A percentile compares a stretch with the other conserved stretches of the same genome.
Evolutionary conservation across 2,113 vertebrate species (phyloP).

Genomic region (Tragelaphus scriptus): DNA sequence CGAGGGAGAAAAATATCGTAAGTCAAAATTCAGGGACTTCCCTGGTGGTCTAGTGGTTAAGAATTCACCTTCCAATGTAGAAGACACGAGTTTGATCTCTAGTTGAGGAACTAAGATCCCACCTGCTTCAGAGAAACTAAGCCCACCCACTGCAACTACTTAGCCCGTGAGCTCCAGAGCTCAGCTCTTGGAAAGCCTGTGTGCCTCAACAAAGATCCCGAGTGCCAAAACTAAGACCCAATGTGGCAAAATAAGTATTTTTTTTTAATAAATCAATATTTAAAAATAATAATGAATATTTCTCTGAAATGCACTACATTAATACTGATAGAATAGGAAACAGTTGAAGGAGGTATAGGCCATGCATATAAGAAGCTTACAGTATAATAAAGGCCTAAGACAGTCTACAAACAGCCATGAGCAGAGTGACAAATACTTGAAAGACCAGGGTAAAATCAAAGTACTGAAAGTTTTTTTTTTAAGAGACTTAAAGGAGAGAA

Average conservation of each 20-base stretch:
- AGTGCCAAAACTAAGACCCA: neutral
- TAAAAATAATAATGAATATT: neutral
- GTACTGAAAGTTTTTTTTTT: neutral
- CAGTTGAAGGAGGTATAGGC: neutral
- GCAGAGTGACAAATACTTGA: neutral
- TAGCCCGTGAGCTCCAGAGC: neutral
- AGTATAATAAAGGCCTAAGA: neutral
- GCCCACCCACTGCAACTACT: neutral
- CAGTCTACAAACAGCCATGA: neutral
- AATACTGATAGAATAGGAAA: neutral
- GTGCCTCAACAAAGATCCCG: neutral
- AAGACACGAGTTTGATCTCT: fast-evolving
- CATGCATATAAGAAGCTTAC: neutral
- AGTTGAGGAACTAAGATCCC: neutral
- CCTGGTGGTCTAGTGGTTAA: neutral
- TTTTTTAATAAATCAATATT: neutral
- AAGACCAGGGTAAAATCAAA: neutral
- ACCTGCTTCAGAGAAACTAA: neutral
- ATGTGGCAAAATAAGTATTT: neutral
- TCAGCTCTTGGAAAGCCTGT: neutral
- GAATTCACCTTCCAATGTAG: neutral
- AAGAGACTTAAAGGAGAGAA: neutral
- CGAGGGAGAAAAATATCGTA: neutral
- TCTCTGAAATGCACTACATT: neutral
- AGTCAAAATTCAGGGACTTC: neutral